phyloP scores from a whole-genome alignment of 2,888 invertebrate species.

The Mylabris sibirica region DNA sequence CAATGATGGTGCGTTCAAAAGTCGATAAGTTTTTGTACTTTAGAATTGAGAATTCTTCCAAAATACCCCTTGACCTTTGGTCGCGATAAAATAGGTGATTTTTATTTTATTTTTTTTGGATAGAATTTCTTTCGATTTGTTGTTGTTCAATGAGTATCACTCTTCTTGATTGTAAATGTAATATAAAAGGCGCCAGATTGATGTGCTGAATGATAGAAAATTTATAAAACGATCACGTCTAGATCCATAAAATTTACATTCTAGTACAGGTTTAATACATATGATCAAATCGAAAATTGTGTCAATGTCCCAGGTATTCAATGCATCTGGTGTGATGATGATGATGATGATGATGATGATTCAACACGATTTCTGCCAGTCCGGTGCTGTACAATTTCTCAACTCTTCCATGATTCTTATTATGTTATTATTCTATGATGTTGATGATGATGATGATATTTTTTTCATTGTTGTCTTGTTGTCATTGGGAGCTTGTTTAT shows the following conservation, averaged over 20 bases:
- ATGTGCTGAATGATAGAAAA: background rate
- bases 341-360: background rate
- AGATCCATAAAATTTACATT: slow-evolving; percentile 12
- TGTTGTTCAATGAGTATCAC: background rate
- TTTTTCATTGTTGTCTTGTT: background rate
- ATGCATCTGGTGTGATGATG: background rate
- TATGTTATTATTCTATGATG: background rate
- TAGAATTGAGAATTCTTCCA: background rate
- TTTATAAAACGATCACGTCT: slow-evolving; percentile 5
- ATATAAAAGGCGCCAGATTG: background rate
- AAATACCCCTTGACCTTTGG: slow-evolving; percentile 6
- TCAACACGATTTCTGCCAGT: background rate
- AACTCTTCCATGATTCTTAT: background rate
- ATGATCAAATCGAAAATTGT: slow-evolving; percentile 1
- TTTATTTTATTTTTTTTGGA: background rate
- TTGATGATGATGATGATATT: no score
- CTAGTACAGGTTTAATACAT: background rate
- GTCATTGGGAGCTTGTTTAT: background rate
- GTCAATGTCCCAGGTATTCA: slow-evolving; percentile 10
- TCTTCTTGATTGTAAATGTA: background rate
- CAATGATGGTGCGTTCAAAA: background rate
- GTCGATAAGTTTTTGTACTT: background rate
- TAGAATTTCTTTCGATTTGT: background rate
- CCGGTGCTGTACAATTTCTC: background rate
- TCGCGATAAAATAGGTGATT: slow-evolving; percentile 1